Evolutionary conservation across 35 echinoderm and acorn worm genomes (phyloP), one percentile per base, ranked within the genome.

Genomic region (Apostichopus japonicus): DNA sequence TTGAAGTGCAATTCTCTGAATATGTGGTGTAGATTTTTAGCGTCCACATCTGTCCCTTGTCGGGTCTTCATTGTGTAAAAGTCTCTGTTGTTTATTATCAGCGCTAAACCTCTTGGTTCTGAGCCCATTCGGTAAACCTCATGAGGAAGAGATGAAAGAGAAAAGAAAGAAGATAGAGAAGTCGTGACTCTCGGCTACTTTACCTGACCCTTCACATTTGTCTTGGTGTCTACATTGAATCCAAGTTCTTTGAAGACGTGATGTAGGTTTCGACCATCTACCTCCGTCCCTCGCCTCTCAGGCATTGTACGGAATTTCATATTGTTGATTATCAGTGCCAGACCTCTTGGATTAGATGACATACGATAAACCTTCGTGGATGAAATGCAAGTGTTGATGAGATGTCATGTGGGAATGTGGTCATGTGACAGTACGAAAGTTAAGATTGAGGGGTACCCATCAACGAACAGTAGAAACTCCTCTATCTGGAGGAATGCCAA

Each of bases 1-100:
- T 92, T 94, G 83, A 99, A 99, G 0, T 93, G 93, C 9, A 99
- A 88, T 78, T 96, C 76, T 63, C 91, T 61, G 91, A 99, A 99
- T 8, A 99, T 86, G 92, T 96, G 83, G 14, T 90, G 11, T 6
- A 99, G 79, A 77, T 99, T 99, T 53, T 77, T 90, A 67, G 90
- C 79, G 55, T 99, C 97, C 14, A 96, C 88, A 63, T 99, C 83
- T 6, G 97, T 96, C 63, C 97, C 97, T 54, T 91, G 53, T 44
- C 97, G 79, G n/a, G 87, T 91, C 92, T 99, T 96, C 92, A 99
- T 95, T 6, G 91, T 93, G 21, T 19, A 75, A 86, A 99, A 99
- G 16, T 92, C 73, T 87, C 94, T 94, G 86, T 99, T 99, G 87
- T 99, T 99, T 9, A 99, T 96, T 79, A 99, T 96, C 13, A 93